These are phyloP conservation scores for Lepisosteus oculatus DNA, from an alignment of 2,113 vertebrate genomes.

Conservation along the genomic window DNA sequence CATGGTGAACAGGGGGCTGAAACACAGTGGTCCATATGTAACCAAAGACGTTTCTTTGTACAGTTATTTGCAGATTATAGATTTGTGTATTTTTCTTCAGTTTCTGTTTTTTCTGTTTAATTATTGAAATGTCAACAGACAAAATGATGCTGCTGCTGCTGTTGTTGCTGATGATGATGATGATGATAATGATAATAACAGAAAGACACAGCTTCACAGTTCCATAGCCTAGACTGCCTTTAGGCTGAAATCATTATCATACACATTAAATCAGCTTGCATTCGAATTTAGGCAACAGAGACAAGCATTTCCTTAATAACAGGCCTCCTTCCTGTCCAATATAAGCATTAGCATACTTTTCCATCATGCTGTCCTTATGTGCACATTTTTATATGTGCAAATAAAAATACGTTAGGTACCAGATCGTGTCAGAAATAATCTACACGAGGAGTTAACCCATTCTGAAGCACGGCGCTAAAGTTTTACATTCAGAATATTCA, in stretches of 20 bases:
- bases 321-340: neutral
- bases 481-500: no score
- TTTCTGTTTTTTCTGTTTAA: no score
- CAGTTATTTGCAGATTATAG: no score
- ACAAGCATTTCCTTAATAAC: conserved; percentile 1
- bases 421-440: neutral
- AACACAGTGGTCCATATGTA: no score
- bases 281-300: neutral
- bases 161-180: neutral
- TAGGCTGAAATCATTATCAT: neutral
- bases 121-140: no score
- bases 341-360: neutral
- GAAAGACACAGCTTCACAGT: neutral
- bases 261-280: conserved; percentile 2
- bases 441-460: neutral
- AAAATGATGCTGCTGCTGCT: no score
- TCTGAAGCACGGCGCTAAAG: neutral
- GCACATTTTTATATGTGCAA: neutral
- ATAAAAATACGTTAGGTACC: neutral
- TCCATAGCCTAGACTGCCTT: neutral
- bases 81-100: no score
- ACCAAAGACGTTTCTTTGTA: no score
- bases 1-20: no score
- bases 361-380: neutral
- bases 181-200: neutral